Conservation (phyloP, 2,888 invertebrate genomes). For the Lasioglossum pauxillum region DNA sequence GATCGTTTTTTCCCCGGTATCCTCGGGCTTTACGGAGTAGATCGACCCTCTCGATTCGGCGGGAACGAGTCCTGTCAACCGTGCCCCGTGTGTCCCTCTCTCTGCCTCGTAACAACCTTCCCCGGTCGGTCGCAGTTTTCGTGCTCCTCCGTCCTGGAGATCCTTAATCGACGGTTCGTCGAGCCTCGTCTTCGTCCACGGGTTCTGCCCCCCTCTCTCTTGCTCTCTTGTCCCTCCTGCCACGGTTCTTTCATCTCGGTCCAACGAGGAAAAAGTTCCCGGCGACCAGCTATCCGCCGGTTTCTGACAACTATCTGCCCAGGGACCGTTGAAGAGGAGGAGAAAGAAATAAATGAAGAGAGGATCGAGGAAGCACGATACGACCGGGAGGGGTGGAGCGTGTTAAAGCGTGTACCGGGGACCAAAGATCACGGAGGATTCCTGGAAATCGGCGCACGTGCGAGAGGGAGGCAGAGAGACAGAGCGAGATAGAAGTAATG, state of each 20-base stretch:
- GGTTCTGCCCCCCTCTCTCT: not conserved
- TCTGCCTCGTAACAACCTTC: conserved; percentile 67
- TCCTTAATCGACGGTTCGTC: conserved; percentile 71
- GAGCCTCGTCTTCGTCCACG: conserved; percentile 46
- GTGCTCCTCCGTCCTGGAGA: conserved; percentile 54
- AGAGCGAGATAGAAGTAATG: conserved; percentile 82
- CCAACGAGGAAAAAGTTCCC: conserved; percentile 37
- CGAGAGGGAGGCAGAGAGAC: conserved; percentile 58
- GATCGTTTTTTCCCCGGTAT: conserved; percentile 54
- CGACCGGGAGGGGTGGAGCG: conserved; percentile 50
- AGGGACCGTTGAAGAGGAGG: conserved; percentile 48
- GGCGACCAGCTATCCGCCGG: conserved; percentile 67
- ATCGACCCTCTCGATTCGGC: conserved; percentile 71
- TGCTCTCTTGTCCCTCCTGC: not conserved
- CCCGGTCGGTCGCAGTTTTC: conserved; percentile 61
- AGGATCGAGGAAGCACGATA: conserved; percentile 55
- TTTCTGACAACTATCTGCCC: conserved; percentile 71
- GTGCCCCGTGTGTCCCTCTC: conserved; percentile 16
- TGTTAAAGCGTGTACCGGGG: conserved; percentile 71
- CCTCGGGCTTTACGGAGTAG: conserved; percentile 58
- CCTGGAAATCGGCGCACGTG: conserved; percentile 78
- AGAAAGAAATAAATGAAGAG: conserved; percentile 60
- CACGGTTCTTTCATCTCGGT: conserved; percentile 20
- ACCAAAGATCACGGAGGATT: conserved; percentile 81
- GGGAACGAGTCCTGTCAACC: conserved; percentile 68